Evolutionary conservation across 2,888 invertebrate genomes (phyloP).

Genomic region (Celastrina argiolus): DNA sequence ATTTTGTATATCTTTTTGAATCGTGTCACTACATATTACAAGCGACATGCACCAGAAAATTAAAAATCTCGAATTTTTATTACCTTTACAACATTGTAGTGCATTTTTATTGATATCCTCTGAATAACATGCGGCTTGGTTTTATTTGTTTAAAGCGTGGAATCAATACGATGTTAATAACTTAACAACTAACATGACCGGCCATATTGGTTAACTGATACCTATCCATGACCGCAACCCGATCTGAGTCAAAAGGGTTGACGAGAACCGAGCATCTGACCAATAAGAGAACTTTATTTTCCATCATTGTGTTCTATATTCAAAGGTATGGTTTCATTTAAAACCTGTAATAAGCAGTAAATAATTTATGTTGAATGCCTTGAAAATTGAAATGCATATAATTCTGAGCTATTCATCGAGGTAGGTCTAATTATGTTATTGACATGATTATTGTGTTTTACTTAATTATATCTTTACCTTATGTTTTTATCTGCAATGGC

Average conservation of each 20-base stretch:
- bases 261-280: conserved; percentile 38
- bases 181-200: conserved; percentile 31
- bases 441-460: not conserved
- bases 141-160: not conserved
- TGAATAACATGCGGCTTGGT: not conserved
- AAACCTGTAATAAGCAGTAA: conserved; percentile 5
- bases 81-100: not conserved
- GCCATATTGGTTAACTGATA: conserved; percentile 49
- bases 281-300: conserved; percentile 39
- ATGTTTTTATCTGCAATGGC: not conserved
- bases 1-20: not conserved
- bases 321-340: conserved; percentile 16
- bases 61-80: not conserved
- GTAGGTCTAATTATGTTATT: conserved; percentile 3
- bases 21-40: too few relatives aligned
- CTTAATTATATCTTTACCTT: not conserved
- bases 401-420: conserved; percentile 4
- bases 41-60: not conserved
- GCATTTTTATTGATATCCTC: not conserved
- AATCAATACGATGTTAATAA: conserved; percentile 18
- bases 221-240: conserved; percentile 45
- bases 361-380: conserved; percentile 14
- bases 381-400: conserved; percentile 7
- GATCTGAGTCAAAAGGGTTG: conserved; percentile 43
- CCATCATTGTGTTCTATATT: conserved; percentile 19